A percentile compares a stretch with the other conserved stretches of the same genome.
These are phyloP conservation scores for Pecten maximus DNA, from an alignment of 2,888 invertebrate genomes.

Conservation along the genomic window DNA sequence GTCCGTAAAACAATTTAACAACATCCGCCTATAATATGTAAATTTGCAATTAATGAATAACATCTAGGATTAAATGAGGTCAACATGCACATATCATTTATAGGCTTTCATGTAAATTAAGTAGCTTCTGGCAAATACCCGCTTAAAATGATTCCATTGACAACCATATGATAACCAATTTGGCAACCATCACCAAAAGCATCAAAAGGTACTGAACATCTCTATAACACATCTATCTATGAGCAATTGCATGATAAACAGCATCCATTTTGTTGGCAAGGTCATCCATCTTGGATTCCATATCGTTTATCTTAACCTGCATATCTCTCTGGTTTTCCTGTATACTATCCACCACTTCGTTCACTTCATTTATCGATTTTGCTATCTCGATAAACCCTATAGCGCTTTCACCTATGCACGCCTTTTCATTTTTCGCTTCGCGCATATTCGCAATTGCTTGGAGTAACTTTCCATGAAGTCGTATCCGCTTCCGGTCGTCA, in stretches of 20 bases:
- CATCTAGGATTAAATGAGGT: neutral
- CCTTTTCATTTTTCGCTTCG: constrained; percentile 69
- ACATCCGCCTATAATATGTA: neutral
- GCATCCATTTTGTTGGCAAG: constrained; percentile 68
- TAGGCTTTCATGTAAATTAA: neutral
- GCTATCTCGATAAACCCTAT: constrained; percentile 72
- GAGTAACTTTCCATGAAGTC: constrained; percentile 69
- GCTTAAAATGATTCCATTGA: neutral
- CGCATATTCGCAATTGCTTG: constrained; percentile 71
- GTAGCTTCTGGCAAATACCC: neutral
- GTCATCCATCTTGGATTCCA: constrained; percentile 63
- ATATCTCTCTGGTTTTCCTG: constrained; percentile 65
- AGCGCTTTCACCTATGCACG: constrained; percentile 70
- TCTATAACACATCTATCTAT: constrained; percentile 35
- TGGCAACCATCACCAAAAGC: constrained; percentile 20
- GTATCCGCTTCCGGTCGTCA: constrained; percentile 55
- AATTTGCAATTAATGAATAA: neutral
- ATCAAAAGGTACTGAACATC: neutral
- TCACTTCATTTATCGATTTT: constrained; percentile 68
- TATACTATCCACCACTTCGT: constrained; percentile 64
- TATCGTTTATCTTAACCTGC: constrained; percentile 59
- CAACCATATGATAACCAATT: neutral
- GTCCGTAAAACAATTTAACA: neutral
- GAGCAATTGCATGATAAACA: constrained; percentile 49
- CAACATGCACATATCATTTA: neutral